A percentile compares a stretch with the other conserved stretches of the same genome.
Evolutionary conservation across 2,888 invertebrate species (phyloP).

Genomic region (Sabellastarte sp.): DNA sequence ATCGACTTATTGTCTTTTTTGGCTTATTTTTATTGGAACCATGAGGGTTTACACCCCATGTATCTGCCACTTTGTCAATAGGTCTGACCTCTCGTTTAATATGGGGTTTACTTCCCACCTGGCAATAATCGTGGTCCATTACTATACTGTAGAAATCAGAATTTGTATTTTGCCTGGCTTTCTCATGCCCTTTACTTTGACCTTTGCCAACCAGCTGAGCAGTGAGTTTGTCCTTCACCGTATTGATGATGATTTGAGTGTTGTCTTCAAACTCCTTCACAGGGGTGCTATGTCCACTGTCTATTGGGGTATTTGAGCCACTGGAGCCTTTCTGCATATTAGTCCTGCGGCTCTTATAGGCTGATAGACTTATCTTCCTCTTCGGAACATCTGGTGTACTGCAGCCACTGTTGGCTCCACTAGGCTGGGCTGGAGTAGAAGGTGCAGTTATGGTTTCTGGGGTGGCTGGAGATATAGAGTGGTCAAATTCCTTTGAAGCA

Average conservation of each 20-base stretch:
- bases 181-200: background rate
- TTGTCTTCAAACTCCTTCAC: background rate
- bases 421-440: background rate
- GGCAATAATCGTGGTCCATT: constrained; percentile 68
- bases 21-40: background rate
- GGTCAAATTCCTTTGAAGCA: too few species aligned
- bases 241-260: background rate
- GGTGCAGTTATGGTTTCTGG: background rate
- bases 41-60: too few species aligned
- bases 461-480: too few species aligned
- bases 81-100: too few species aligned
- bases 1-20: background rate
- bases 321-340: background rate
- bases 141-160: constrained; percentile 35
- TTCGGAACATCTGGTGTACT: background rate
- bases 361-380: background rate
- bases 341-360: background rate
- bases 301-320: background rate
- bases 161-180: background rate
- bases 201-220: background rate
- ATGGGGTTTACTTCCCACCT: constrained; percentile 8
- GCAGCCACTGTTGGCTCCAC: background rate
- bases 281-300: background rate
- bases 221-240: background rate
- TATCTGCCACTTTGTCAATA: background rate